Evolutionary conservation across 1,140 invertebrate species (phyloP).

Genomic region (Drosophila leontia): DNA sequence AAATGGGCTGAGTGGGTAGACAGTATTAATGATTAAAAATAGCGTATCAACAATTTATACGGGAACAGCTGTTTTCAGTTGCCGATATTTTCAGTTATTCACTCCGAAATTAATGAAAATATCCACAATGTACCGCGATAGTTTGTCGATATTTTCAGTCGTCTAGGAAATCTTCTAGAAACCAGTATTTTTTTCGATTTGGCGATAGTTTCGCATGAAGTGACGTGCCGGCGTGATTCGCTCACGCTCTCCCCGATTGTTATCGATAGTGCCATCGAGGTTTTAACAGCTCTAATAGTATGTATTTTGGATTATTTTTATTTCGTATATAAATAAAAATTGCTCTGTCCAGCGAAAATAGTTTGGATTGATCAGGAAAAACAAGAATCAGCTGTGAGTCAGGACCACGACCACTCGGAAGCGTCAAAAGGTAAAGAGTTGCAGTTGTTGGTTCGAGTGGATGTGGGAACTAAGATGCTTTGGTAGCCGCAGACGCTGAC

Average conservation of each 20-base stretch:
- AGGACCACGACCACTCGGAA: slow-evolving; percentile 6
- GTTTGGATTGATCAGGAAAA: not conserved
- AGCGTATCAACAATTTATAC: too few species aligned
- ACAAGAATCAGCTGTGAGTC: slow-evolving; percentile 19
- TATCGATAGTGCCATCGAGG: slow-evolving; percentile 1
- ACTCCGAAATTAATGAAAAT: too few species aligned
- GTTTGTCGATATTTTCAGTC: too few species aligned
- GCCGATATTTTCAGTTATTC: too few species aligned
- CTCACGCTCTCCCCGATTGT: not conserved
- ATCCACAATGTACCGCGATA: too few species aligned
- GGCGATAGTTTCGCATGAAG: not conserved
- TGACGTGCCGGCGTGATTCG: too few species aligned
- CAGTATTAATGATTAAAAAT: too few species aligned
- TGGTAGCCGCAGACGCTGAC: slow-evolving; percentile 27
- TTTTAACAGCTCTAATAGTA: slow-evolving; percentile 5
- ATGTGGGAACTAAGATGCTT: slow-evolving; percentile 25
- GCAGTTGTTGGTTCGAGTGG: slow-evolving; percentile 9
- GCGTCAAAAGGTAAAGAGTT: slow-evolving; percentile 42
- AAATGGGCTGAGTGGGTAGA: too few species aligned
- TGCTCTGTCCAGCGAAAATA: slow-evolving; percentile 1
- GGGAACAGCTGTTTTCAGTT: too few species aligned
- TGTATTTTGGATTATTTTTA: slow-evolving; percentile 19
- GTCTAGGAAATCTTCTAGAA: not conserved
- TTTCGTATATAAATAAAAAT: slow-evolving; percentile 19
- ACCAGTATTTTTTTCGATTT: not conserved